Evolutionary conservation across 2,888 invertebrate genomes (phyloP), one percentile per base, ranked within the genome.

Genomic region (Erebia epiphron): DNA sequence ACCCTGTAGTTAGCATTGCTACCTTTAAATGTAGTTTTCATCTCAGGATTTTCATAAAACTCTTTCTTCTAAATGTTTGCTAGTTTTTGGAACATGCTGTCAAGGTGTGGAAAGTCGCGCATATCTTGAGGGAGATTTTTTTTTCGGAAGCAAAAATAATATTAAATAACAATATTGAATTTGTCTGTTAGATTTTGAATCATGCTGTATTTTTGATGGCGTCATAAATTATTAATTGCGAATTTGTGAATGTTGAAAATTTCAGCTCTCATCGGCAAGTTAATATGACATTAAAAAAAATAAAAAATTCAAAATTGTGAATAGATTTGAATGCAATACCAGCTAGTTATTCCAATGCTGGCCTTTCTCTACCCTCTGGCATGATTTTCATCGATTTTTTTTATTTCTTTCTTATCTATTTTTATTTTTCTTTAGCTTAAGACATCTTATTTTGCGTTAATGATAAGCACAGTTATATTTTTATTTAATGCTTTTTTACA

Each of bases 361-460:
- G 41, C 26, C 18, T 50, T 46, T 49, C 46, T 21, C n/a, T 64
- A 57, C 46, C 68, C 66, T 68, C 18, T 70, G 41, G 73, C 73
- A 74, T 74, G 73, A 74, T 74, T 74, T 74, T 74, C 73, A 72
- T 72, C 46, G 13, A 66, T 65, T 60, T 61, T 49, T 65, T 41
- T 65, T 56, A 11, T 41, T 50, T 69, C 14, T 58, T 62, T 52
- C 50, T 57, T 65, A 11, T 57, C 18, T 57, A 54, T 58, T 64
- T 63, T 61, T 65, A 54, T 61, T 65, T 69, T 63, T 16, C 52
- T 61, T 61, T 52, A 61, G 52, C 50, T 43, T 26, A 9, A 35
- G 14, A 35, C 3, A 41, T 41, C 5, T 52, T 60, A 61, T 18
- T 68, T 61, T 68, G 60, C 61, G 21, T 18, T 16, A 5, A 35